Conservation (phyloP, 2,888 invertebrate genomes). For the Urechis unicinctus region DNA sequence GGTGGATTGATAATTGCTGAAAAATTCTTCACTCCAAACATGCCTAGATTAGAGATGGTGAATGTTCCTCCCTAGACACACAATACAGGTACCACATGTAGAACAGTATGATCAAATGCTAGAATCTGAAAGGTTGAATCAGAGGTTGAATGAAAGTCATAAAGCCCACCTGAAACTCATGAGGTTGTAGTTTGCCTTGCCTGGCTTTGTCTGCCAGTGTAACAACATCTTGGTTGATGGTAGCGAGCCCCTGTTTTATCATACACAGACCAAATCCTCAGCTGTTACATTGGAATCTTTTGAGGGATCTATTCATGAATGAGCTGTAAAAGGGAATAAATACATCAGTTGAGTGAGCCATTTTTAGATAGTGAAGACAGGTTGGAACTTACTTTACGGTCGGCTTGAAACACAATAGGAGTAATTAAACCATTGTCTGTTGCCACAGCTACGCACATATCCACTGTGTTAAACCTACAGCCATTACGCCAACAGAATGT, state of each 20-base stretch:
- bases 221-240: slow-evolving; percentile 75
- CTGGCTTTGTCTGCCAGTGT: slow-evolving; percentile 77
- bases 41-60: slow-evolving; percentile 89
- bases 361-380: too few species aligned
- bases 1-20: slow-evolving; percentile 94
- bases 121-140: not conserved
- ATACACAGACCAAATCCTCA: not conserved
- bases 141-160: not conserved
- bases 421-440: slow-evolving; percentile 93
- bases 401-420: slow-evolving; percentile 87
- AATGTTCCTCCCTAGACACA: slow-evolving; percentile 75
- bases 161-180: slow-evolving; percentile 72
- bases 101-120: not conserved
- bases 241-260: slow-evolving; percentile 63
- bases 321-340: too few species aligned
- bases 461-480: slow-evolving; percentile 46
- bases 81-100: not conserved
- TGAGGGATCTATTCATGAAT: too few species aligned
- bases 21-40: slow-evolving; percentile 85
- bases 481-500: not conserved
- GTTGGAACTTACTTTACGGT: slow-evolving; percentile 65
- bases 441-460: slow-evolving; percentile 94
- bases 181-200: slow-evolving; percentile 80
- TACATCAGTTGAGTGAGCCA: too few species aligned
- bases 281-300: too few species aligned